Percentiles rank a stretch among this genome's conserved stretches.
Conservation (phyloP, 2,797 vertebrate species). For the Sebastiscus albofasciatus region DNA sequence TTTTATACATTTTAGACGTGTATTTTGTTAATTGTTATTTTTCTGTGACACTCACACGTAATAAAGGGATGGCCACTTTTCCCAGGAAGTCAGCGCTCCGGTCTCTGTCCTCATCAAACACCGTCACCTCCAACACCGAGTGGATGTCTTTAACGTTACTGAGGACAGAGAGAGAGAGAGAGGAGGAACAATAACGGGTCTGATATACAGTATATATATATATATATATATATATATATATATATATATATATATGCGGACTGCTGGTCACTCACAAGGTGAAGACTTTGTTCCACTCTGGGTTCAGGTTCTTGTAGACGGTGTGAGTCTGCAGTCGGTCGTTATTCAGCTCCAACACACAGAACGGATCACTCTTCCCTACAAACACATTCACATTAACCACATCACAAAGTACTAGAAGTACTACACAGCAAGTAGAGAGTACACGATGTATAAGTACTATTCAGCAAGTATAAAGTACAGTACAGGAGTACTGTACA, state of each 20-base stretch:
- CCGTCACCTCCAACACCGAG: conserved; percentile 93
- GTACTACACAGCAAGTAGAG: too few species aligned
- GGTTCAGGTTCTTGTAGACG: conserved; percentile 94
- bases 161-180: neutral
- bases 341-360: conserved; percentile 94
- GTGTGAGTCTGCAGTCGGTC: conserved; percentile 94
- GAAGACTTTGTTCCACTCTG: conserved; percentile 97
- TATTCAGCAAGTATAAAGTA: too few species aligned
- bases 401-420: too few species aligned
- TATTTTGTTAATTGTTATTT: neutral
- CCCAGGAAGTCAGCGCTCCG: conserved; percentile 95
- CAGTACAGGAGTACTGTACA: too few species aligned
- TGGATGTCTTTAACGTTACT: conserved; percentile 97
- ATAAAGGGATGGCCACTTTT: conserved; percentile 92
- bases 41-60: conserved; percentile 86
- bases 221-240: too few species aligned
- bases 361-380: conserved; percentile 98
- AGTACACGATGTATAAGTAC: too few species aligned
- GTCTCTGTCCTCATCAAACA: conserved; percentile 96
- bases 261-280: conserved; percentile 88
- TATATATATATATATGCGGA: neutral
- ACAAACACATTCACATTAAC: neutral
- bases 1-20: neutral
- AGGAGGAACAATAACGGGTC: too few species aligned
- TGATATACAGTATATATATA: too few species aligned